These are phyloP conservation scores for Tanypteryx hageni DNA, from an alignment of 2,888 invertebrate species.

Conservation along the genomic window DNA sequence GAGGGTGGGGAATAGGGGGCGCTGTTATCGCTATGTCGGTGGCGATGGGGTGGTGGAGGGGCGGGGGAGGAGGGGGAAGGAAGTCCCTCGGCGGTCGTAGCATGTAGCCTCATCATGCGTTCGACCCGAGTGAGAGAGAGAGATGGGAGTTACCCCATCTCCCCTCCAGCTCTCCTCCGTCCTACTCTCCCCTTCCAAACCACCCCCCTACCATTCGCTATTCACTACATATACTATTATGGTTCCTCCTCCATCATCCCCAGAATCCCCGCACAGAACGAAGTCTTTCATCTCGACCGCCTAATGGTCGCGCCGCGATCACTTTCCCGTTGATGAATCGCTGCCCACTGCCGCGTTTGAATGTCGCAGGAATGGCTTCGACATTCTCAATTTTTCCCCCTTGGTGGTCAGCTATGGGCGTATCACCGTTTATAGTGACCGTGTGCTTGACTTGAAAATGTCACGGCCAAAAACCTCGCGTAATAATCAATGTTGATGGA, in stretches of 20 bases:
- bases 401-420: neutral
- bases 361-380: neutral
- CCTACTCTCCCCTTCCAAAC: neutral
- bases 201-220: neutral
- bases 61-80: neutral
- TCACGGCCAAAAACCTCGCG: too few relatives aligned
- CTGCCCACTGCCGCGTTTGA: neutral
- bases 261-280: constrained; percentile 1
- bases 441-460: too few relatives aligned
- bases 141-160: neutral
- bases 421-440: too few relatives aligned
- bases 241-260: constrained; percentile 35
- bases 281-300: constrained; percentile 48
- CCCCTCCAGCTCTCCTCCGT: neutral
- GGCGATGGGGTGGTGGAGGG: neutral
- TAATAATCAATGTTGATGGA: too few relatives aligned
- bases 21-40: constrained; percentile 39
- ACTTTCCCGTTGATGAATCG: constrained; percentile 48
- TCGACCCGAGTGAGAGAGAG: neutral
- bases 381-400: neutral
- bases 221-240: neutral
- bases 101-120: constrained; percentile 42
- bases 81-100: constrained; percentile 47
- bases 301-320: constrained; percentile 33
- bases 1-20: neutral